Conservation (phyloP, 2,113 vertebrate genomes). For the Pomatorhinus ruficollis region DNA sequence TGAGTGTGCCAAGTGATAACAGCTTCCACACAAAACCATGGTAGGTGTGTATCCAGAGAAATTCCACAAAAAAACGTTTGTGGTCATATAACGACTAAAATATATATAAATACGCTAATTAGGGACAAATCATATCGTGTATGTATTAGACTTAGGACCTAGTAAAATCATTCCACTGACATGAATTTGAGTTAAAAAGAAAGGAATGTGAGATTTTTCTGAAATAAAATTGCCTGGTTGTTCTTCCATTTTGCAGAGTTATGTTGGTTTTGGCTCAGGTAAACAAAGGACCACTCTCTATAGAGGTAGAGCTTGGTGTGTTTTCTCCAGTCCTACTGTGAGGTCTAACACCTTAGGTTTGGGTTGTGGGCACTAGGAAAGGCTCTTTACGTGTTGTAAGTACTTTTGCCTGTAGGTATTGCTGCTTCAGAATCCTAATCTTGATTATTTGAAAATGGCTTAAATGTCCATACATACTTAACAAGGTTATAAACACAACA, state of each 20-base stretch:
- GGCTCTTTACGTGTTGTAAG: not conserved
- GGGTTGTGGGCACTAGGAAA: not conserved
- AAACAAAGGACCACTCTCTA: not conserved
- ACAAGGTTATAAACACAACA: not conserved
- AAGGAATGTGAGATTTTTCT: not conserved
- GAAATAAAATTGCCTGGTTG: not conserved
- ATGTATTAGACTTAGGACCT: not conserved
- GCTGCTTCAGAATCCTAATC: not conserved
- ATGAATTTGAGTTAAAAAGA: not conserved
- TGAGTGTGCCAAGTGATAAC: not conserved
- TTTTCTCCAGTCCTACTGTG: not conserved
- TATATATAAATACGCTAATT: not conserved
- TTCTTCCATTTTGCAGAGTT: not conserved
- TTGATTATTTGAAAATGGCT: not conserved
- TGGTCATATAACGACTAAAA: not conserved
- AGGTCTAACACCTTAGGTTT: not conserved
- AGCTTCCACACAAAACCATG: not conserved
- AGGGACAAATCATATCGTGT: not conserved
- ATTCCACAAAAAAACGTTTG: not conserved
- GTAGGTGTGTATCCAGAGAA: not conserved
- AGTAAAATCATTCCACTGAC: not conserved
- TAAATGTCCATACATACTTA: not conserved
- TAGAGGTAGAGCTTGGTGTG: not conserved
- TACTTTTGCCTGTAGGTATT: not conserved
- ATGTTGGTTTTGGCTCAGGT: not conserved